A percentile compares a stretch with the other conserved stretches of the same genome.
phyloP scores from a whole-genome alignment of 2,113 vertebrate species.

The Calyptomena viridis region DNA sequence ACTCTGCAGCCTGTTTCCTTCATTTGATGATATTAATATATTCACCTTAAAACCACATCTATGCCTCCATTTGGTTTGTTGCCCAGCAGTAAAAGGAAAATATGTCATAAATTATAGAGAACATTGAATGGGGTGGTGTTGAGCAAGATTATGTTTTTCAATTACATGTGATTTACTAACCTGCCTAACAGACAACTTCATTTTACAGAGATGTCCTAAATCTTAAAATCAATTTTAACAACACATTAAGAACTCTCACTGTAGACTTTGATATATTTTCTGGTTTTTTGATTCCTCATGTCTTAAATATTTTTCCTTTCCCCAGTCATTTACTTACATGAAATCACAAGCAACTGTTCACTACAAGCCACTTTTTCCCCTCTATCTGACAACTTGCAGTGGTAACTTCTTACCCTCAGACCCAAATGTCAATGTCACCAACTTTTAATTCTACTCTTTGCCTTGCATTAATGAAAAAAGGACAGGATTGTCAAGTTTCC shows the following conservation, averaged over 20 bases:
- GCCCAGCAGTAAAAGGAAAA: slow-evolving; percentile 47
- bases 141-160: slow-evolving; percentile 47
- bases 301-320: not conserved
- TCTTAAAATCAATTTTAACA: slow-evolving; percentile 51
- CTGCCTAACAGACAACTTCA: slow-evolving; percentile 22
- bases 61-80: slow-evolving; percentile 26
- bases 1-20: not conserved
- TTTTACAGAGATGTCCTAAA: slow-evolving; percentile 23
- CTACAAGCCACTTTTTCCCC: not conserved
- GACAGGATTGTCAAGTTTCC: not conserved
- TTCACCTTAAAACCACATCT: slow-evolving; percentile 30
- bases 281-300: not conserved
- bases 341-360: not conserved
- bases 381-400: not conserved
- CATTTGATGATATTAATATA: not conserved
- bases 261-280: not conserved
- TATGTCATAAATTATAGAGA: slow-evolving; percentile 32
- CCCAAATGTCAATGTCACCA: not conserved
- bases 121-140: not conserved
- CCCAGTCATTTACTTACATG: not conserved
- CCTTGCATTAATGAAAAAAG: not conserved
- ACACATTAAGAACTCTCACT: not conserved
- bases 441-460: not conserved
- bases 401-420: not conserved
- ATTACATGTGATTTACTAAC: slow-evolving; percentile 47